phyloP scores from a whole-genome alignment of 2,888 invertebrate genomes.

The Timandra comae region DNA sequence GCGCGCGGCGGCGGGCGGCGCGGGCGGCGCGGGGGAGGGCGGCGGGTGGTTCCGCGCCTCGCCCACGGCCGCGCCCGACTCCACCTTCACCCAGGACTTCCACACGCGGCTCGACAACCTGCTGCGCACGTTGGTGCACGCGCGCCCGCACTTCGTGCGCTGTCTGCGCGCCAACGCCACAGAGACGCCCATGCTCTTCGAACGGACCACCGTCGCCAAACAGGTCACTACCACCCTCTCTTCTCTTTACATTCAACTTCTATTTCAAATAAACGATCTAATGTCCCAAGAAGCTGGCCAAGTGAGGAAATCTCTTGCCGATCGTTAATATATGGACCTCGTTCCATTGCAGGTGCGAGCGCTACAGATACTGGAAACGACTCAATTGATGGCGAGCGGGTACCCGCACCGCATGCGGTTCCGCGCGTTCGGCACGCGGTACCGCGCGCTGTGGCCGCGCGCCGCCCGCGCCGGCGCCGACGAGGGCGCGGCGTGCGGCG shows the following conservation, averaged over 20 bases:
- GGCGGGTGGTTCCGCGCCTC: conserved; percentile 87
- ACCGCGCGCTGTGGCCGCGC: conserved; percentile 90
- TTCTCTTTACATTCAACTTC: conserved; percentile 42
- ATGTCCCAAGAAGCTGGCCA: too few relatives aligned
- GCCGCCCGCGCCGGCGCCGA: conserved; percentile 71
- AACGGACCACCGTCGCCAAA: conserved; percentile 87
- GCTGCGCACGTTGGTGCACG: conserved; percentile 92
- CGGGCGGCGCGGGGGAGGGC: conserved; percentile 76
- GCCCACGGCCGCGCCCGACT: conserved; percentile 91
- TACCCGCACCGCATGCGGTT: conserved; percentile 97
- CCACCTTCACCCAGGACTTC: conserved; percentile 95
- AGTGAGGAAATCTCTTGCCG: too few relatives aligned
- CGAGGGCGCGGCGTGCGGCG: conserved; percentile 78
- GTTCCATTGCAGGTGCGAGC: conserved; percentile 84
- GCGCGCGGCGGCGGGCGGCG: conserved; percentile 28
- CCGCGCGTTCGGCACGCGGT: conserved; percentile 92
- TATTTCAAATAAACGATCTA: too few relatives aligned
- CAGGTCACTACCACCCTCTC: conserved; percentile 71
- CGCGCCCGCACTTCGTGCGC: conserved; percentile 95
- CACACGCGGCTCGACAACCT: conserved; percentile 95
- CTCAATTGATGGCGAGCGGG: conserved; percentile 95
- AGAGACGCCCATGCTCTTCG: conserved; percentile 89
- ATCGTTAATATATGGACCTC: too few relatives aligned
- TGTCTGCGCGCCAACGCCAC: conserved; percentile 92
- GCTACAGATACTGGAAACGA: conserved; percentile 93